These are phyloP conservation scores for Cololabis saira DNA, from an alignment of 2,113 vertebrate genomes.

Conservation along the genomic window DNA sequence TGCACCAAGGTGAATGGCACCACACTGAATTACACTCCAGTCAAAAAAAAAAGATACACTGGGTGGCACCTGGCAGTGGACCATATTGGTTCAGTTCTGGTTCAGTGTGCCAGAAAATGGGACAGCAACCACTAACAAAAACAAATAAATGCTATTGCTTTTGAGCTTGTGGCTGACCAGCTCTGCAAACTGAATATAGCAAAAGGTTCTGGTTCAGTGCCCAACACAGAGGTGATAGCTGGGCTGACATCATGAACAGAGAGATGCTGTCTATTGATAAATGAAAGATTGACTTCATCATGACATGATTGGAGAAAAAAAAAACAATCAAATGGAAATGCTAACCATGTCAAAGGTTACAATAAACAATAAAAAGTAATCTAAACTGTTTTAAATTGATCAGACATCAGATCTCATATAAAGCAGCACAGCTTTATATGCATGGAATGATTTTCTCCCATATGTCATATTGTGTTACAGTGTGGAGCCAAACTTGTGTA, in stretches of 20 bases:
- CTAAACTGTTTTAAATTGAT: too few species aligned
- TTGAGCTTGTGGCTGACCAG: conserved; percentile 59
- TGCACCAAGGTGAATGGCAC: conserved; percentile 40
- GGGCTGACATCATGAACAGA: conserved; percentile 17
- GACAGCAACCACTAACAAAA: conserved; percentile 70
- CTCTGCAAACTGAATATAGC: conserved; percentile 62
- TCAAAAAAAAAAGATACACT: conserved; percentile 57
- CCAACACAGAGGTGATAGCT: conserved; percentile 30
- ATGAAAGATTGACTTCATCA: conserved; percentile 29
- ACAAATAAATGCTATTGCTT: conserved; percentile 68
- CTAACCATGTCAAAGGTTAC: too few species aligned
- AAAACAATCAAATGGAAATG: background rate
- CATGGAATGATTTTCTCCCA: too few species aligned
- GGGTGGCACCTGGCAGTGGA: conserved; percentile 56
- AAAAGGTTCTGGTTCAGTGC: conserved; percentile 59
- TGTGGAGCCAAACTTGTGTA: too few species aligned
- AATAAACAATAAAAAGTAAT: too few species aligned
- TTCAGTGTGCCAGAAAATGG: conserved; percentile 78
- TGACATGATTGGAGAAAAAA: conserved; percentile 18
- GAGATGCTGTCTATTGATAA: conserved; percentile 34
- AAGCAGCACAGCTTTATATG: too few species aligned
- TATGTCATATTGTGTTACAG: too few species aligned
- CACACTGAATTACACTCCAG: conserved; percentile 46
- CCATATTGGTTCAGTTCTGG: conserved; percentile 72
- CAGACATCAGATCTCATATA: too few species aligned